Evolutionary conservation across 2,797 vertebrate genomes (phyloP).

Genomic region (Rhodeus uyekii): DNA sequence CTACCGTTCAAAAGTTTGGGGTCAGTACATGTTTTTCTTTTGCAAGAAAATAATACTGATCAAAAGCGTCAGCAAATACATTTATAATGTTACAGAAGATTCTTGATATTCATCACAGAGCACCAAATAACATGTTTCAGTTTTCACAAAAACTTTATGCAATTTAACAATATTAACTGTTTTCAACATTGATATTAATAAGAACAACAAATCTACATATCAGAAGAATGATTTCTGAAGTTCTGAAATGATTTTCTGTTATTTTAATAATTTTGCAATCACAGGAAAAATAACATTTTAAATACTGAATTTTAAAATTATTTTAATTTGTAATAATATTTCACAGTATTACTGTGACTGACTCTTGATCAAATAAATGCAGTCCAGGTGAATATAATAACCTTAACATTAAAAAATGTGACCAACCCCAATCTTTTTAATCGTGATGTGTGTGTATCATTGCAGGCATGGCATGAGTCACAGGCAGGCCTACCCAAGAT

Average conservation of each 20-base stretch:
- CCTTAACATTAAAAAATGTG: background rate
- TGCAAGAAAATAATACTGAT: background rate
- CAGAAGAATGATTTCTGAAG: background rate
- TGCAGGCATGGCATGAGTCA: too few species aligned
- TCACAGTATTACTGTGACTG: background rate
- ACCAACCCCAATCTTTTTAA: background rate
- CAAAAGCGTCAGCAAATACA: background rate
- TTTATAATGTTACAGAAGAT: background rate
- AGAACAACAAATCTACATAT: background rate
- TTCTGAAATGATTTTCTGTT: background rate
- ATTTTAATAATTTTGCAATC: background rate
- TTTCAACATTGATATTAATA: background rate
- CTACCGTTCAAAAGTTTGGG: conserved; percentile 1
- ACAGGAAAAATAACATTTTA: background rate
- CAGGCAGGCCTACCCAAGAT: background rate
- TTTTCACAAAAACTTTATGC: background rate
- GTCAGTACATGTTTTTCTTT: background rate
- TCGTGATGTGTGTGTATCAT: background rate
- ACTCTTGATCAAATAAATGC: background rate
- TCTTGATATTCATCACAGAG: background rate
- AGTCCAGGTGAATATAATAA: background rate
- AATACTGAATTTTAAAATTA: too few species aligned
- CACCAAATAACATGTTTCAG: background rate
- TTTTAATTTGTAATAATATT: background rate
- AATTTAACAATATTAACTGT: background rate